Percentiles rank a stretch among this genome's conserved stretches.
Conservation (phyloP, 2,888 invertebrate genomes). For the Gonocerus acuteangulatus region DNA sequence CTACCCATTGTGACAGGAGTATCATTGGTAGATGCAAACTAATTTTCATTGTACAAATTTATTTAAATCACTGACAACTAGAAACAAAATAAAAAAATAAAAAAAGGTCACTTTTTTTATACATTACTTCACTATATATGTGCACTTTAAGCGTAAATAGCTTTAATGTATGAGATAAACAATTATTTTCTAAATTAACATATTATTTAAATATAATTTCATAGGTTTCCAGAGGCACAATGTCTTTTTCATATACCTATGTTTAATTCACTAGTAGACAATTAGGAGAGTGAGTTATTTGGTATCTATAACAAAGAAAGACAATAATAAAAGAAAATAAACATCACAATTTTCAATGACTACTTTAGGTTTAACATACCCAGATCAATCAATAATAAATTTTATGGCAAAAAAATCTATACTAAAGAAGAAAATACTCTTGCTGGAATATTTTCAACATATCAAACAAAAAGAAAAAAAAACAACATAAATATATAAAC, state of each 20-base stretch:
- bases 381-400: too few relatives aligned
- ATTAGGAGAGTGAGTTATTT: too few relatives aligned
- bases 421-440: too few relatives aligned
- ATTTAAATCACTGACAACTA: constrained; percentile 18
- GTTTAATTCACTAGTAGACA: too few relatives aligned
- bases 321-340: too few relatives aligned
- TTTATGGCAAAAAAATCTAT: too few relatives aligned
- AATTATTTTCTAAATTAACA: constrained; percentile 12
- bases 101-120: constrained; percentile 18
- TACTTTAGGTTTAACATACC: too few relatives aligned
- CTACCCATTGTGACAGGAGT: constrained; percentile 1
- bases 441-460: not conserved
- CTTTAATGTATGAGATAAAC: constrained; percentile 15
- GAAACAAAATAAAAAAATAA: constrained; percentile 25
- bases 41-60: constrained; percentile 13
- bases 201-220: not conserved
- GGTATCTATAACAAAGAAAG: too few relatives aligned
- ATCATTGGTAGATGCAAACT: constrained; percentile 7
- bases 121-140: constrained; percentile 16
- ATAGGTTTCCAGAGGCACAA: constrained; percentile 19
- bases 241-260: constrained; percentile 5
- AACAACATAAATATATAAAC: not conserved
- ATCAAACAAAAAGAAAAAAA: not conserved
- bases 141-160: constrained; percentile 23
- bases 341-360: too few relatives aligned